Evolutionary conservation across 2,797 vertebrate species (phyloP), one percentile per base, ranked within the genome.

Genomic region (Phoebastria nigripes): DNA sequence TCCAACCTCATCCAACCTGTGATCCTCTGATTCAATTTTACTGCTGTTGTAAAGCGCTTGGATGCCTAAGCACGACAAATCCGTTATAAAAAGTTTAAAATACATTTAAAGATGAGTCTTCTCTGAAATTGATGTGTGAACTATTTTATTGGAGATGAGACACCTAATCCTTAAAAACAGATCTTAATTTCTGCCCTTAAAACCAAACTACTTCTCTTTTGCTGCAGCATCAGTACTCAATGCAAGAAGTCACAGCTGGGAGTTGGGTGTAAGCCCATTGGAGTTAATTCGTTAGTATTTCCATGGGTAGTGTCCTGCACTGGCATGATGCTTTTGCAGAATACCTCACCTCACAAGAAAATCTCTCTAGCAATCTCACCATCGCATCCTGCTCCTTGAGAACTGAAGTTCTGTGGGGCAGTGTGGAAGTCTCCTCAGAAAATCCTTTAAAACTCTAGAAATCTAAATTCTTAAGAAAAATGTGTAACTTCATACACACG

Each of bases 401-500:
- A 89, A 87, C 39, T 21, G 9, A 47, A 25, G 11, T 65, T 92
- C 39, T 72, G 33, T 39, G 12, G 8, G 26, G 19, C 41, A 56
- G 0, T 28, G 52, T 51, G 29, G 22, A 88, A 71, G 2, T 69
- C 10, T 39, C 5, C 24, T 81, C 0, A 0, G 39, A 81, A 79
- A 71, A 56, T 56, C 16, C 28, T 83, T 80, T 63, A 35, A 87
- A 84, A 69, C 4, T 46, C 11, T 12, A 71, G 42, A 81, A 82
- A 42, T 54, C 29, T 58, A 44, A 81, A 6, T 59, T 49, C 14
- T 74, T 39, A n/a, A 44, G 22, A 73, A 71, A 83, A 86, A 33
- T 6, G 17, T 1, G 0, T 63, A 35, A 67, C 19, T 86, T 52
- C 6, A 17, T 19, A 11, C 14, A 31, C 9, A 8, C 1, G 1